Evolutionary conservation across 92 coral and sea anemone species (phyloP).

Genomic region (Umimayanthus chanpuru): DNA sequence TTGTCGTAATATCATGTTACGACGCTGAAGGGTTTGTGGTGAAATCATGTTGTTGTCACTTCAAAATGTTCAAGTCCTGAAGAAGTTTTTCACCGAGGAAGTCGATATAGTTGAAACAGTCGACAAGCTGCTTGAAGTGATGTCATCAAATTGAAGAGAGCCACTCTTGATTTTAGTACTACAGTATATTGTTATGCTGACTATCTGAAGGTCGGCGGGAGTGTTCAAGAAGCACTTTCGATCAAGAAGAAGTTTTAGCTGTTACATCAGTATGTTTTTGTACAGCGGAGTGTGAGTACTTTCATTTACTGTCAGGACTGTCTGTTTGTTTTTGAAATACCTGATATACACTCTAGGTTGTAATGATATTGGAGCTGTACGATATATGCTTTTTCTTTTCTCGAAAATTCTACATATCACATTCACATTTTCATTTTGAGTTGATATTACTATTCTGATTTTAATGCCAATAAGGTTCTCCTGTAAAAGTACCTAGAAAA

Average conservation of each 20-base stretch:
- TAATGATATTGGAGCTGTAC: no score
- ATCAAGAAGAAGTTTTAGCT: no score
- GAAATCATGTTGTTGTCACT: not conserved
- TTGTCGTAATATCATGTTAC: not conserved
- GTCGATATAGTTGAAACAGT: not conserved
- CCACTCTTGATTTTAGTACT: not conserved
- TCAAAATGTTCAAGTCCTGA: not conserved
- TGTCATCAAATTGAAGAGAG: not conserved
- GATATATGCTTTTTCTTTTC: no score
- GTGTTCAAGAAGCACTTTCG: no score
- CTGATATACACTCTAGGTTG: no score
- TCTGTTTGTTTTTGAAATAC: no score
- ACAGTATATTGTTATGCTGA: not conserved
- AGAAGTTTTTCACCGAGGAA: not conserved
- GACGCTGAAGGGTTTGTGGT: not conserved
- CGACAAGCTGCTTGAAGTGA: not conserved
- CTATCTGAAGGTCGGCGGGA: not conserved
- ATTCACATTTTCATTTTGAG: no score
- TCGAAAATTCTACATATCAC: no score
- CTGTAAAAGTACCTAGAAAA: no score
- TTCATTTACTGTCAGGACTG: no score
- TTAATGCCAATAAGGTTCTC: no score
- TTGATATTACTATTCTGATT: no score
- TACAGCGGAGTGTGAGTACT: not conserved
- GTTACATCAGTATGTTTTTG: not conserved